These are phyloP conservation scores for Fratercula arctica DNA, from an alignment of 2,797 vertebrate species.

Conservation along the genomic window DNA sequence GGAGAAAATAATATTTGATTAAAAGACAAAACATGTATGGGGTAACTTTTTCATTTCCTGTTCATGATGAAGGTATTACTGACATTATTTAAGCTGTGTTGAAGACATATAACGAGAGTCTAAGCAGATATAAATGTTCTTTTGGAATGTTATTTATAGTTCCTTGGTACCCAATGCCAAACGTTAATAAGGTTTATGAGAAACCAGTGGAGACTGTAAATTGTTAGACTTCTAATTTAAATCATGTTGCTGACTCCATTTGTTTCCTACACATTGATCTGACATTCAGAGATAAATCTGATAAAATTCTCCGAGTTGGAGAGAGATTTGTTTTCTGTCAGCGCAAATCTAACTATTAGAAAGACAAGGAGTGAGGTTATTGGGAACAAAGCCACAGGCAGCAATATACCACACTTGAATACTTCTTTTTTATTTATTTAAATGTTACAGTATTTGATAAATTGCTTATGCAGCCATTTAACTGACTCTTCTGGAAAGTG, in stretches of 20 bases:
- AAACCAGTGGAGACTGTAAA: conserved; percentile 71
- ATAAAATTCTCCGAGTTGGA: conserved; percentile 68
- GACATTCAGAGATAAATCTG: conserved; percentile 71
- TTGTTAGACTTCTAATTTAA: conserved; percentile 70
- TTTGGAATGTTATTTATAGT: conserved; percentile 70
- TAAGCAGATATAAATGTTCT: conserved; percentile 73
- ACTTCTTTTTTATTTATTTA: conserved; percentile 51
- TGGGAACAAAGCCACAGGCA: conserved; percentile 66
- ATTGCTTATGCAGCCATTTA: conserved; percentile 70
- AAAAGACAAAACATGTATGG: conserved; percentile 73
- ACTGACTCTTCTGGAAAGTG: conserved; percentile 69
- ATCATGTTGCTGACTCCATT: conserved; percentile 71
- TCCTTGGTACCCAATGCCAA: conserved; percentile 73
- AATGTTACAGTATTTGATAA: conserved; percentile 42
- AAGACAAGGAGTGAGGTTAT: conserved; percentile 51
- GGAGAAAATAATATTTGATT: conserved; percentile 73
- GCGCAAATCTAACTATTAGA: conserved; percentile 47
- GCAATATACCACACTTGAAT: conserved; percentile 50
- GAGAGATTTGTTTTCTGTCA: conserved; percentile 67
- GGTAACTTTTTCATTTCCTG: conserved; percentile 78
- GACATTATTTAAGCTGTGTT: conserved; percentile 65
- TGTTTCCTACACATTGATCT: conserved; percentile 67
- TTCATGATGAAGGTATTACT: conserved; percentile 70
- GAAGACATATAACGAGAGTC: conserved; percentile 67
- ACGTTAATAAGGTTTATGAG: conserved; percentile 76